Conservation (phyloP, 2,888 invertebrate species). For the Tineola bisselliella region DNA sequence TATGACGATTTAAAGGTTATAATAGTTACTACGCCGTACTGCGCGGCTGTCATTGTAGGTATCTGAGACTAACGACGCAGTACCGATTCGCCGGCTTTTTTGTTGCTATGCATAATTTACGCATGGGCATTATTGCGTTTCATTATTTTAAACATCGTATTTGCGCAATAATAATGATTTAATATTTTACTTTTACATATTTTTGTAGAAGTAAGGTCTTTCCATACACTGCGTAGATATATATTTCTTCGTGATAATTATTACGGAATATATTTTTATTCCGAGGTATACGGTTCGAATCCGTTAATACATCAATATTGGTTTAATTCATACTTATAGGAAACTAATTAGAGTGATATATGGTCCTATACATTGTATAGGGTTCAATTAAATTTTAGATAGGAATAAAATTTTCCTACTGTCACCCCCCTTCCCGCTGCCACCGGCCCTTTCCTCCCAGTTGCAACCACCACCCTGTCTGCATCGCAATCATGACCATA, state of each 20-base stretch:
- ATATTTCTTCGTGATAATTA: no score
- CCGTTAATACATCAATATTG: no score
- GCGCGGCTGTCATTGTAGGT: slow-evolving; percentile 15
- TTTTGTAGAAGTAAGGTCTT: no score
- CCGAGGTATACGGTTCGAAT: no score
- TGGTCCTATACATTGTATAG: no score
- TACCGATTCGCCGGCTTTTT: slow-evolving; percentile 41
- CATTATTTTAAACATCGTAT: background rate
- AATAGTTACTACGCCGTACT: slow-evolving; percentile 47
- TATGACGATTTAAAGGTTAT: slow-evolving; percentile 35
- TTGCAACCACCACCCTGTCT: background rate
- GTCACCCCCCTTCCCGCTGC: background rate
- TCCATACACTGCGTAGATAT: no score
- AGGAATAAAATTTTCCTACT: background rate
- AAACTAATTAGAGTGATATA: no score
- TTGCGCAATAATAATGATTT: background rate
- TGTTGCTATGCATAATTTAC: slow-evolving; percentile 39
- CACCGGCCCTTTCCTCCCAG: background rate
- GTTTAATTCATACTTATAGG: no score
- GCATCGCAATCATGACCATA: no score
- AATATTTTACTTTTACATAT: no score
- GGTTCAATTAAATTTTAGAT: no score
- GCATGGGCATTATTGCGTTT: slow-evolving; percentile 6
- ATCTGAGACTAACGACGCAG: slow-evolving; percentile 40
- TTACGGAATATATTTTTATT: no score